A percentile compares a stretch with the other conserved stretches of the same genome.
Conservation (phyloP, 2,113 vertebrate species). For the Verasper variegatus region DNA sequence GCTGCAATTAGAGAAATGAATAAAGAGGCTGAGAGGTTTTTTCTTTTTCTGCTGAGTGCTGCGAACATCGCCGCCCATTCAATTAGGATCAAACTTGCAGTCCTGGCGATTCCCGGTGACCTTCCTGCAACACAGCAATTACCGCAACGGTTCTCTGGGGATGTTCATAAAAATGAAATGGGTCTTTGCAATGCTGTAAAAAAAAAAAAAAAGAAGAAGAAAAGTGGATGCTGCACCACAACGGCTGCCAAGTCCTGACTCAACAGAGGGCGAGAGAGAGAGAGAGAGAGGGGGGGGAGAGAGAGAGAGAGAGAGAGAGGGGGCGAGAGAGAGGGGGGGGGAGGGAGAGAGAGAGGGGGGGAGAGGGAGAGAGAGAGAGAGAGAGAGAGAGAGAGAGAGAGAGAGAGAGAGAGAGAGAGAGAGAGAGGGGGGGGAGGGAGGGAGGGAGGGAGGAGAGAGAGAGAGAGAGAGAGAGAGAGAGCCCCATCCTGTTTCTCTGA, state of each 20-base stretch:
- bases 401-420: too few species aligned
- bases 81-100: constrained; percentile 70
- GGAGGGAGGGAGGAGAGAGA: too few species aligned
- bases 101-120: constrained; percentile 63
- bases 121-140: constrained; percentile 68
- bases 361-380: too few species aligned
- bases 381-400: too few species aligned
- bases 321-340: too few species aligned
- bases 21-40: constrained; percentile 39
- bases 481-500: constrained; percentile 34
- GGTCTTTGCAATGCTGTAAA: constrained; percentile 46
- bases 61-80: constrained; percentile 50
- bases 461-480: background rate
- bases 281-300: background rate
- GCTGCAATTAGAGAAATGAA: constrained; percentile 64
- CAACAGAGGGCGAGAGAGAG: constrained; percentile 18
- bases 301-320: too few species aligned
- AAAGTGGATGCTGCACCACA: constrained; percentile 42
- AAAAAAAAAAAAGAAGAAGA: constrained; percentile 45
- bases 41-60: constrained; percentile 50
- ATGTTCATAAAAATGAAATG: constrained; percentile 65
- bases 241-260: constrained; percentile 59
- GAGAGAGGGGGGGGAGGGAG: too few species aligned
- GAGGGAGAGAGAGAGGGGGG: too few species aligned
- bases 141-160: constrained; percentile 57